A percentile compares a stretch with the other conserved stretches of the same genome.
Evolutionary conservation across 2,888 invertebrate genomes (phyloP).

Genomic region (Chironomus tentans): DNA sequence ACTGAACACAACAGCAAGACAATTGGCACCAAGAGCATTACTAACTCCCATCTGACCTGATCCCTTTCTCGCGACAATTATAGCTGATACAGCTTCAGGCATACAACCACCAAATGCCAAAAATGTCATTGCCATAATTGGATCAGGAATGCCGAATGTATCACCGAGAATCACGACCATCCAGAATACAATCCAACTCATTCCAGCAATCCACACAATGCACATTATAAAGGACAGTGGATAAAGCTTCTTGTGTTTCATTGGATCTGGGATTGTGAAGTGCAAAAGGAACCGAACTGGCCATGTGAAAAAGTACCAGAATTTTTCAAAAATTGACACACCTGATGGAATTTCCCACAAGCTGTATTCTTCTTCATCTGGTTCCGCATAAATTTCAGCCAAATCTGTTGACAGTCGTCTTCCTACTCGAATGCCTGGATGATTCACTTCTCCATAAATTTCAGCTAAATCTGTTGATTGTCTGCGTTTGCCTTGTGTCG

Average conservation of each 20-base stretch:
- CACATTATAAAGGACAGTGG: conserved; percentile 78
- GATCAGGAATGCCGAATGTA: conserved; percentile 60
- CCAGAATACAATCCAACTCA: conserved; percentile 86
- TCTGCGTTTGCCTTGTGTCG: background rate
- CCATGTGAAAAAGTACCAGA: conserved; percentile 62
- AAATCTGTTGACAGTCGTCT: conserved; percentile 4
- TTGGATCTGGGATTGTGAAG: conserved; percentile 62
- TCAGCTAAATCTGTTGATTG: background rate
- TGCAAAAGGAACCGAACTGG: conserved; percentile 59
- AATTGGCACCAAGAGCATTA: conserved; percentile 78
- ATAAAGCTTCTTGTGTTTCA: conserved; percentile 51
- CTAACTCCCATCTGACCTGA: conserved; percentile 79
- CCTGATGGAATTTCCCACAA: background rate
- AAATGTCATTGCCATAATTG: conserved; percentile 86
- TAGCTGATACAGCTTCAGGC: conserved; percentile 71
- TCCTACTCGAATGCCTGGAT: background rate
- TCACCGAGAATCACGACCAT: conserved; percentile 80
- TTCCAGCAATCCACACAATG: conserved; percentile 72
- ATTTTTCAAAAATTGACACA: conserved; percentile 32
- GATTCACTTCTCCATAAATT: background rate
- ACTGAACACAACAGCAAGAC: conserved; percentile 72
- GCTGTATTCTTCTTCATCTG: background rate
- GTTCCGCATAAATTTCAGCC: background rate
- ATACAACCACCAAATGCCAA: conserved; percentile 83
- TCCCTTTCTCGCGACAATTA: conserved; percentile 81